Evolutionary conservation across 2,113 vertebrate genomes (phyloP), one percentile per base, ranked within the genome.

Genomic region (Thermophis baileyi): DNA sequence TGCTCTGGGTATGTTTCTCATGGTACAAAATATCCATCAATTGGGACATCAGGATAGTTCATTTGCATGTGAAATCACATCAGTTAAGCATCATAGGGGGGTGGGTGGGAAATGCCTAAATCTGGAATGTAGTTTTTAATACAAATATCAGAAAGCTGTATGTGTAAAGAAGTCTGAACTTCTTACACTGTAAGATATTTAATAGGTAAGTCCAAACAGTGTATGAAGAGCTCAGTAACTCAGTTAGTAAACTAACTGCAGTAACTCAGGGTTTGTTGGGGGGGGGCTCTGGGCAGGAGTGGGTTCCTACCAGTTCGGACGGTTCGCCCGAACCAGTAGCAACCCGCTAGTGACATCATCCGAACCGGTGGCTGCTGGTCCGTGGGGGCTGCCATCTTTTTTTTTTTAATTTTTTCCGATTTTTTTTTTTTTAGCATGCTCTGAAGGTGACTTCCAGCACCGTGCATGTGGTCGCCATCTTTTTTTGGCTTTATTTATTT

Each of bases 1-100:
- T 95, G 96, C 96, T 95, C 91, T 94, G 46, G n/a, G n/a, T n/a
- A n/a, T 81, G 63, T 6, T 81, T 81, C 16, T 81, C 2, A 8
- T 81, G 69, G 35, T 35, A 81, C 16, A 6, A 40, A 40, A 81
- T 40, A 40, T 40, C 35, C 69, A 18, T 40, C 35, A 20, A 8
- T 40, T 81, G n/a, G 69, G 69, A 6, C 69, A n/a, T 14, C 30
- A 81, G 35, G 69, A 81, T 22, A 81, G 69, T 81, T 81, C 35
- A 40, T 40, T 81, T 81, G 69, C 69, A 81, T 40, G 18, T 81
- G 69, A 40, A 81, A 81, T 40, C n/a, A 40, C 16, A 40, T 81
- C 6, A 40, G 9, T 35, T 81, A 40, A 40, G 18, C 2, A 74
- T 74, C 69, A 81, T 7, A n/a, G 20, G 50, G 3, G n/a, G n/a